Evolutionary conservation across 1,140 invertebrate genomes (phyloP).

Genomic region (Atopsyche davidsoni): DNA sequence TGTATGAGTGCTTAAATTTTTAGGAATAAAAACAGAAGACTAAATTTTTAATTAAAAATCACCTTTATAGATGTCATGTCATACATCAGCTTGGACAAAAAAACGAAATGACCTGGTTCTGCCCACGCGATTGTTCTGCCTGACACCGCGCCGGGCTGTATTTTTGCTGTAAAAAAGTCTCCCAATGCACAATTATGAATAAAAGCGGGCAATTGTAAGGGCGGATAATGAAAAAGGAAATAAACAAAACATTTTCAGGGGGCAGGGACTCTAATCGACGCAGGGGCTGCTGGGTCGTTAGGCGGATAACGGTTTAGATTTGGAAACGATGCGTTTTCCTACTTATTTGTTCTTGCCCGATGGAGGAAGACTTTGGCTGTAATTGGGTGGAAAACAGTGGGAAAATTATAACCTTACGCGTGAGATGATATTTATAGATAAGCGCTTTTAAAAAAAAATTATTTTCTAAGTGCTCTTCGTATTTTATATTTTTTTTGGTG

Average conservation of each 20-base stretch:
- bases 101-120: background rate
- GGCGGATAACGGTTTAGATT: conserved; percentile 11
- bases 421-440: too few species aligned
- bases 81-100: background rate
- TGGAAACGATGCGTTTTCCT: background rate
- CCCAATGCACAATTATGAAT: conserved; percentile 15
- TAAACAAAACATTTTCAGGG: conserved; percentile 13
- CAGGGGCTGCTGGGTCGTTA: conserved; percentile 4
- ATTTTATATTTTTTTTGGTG: too few species aligned
- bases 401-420: too few species aligned
- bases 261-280: background rate
- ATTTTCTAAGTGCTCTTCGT: too few species aligned
- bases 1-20: background rate
- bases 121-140: conserved; percentile 1
- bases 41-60: too few species aligned
- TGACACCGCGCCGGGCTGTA: background rate
- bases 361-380: too few species aligned
- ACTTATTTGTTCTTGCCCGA: too few species aligned
- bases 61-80: too few species aligned
- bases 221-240: conserved; percentile 10
- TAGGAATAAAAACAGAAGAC: background rate
- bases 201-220: too few species aligned
- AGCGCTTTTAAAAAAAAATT: too few species aligned
- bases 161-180: conserved; percentile 13
- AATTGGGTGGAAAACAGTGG: too few species aligned